Percentiles rank a stretch among this genome's conserved stretches.
These are phyloP conservation scores for Caranx melampygus DNA, from an alignment of 2,113 vertebrate species.

Conservation along the genomic window DNA sequence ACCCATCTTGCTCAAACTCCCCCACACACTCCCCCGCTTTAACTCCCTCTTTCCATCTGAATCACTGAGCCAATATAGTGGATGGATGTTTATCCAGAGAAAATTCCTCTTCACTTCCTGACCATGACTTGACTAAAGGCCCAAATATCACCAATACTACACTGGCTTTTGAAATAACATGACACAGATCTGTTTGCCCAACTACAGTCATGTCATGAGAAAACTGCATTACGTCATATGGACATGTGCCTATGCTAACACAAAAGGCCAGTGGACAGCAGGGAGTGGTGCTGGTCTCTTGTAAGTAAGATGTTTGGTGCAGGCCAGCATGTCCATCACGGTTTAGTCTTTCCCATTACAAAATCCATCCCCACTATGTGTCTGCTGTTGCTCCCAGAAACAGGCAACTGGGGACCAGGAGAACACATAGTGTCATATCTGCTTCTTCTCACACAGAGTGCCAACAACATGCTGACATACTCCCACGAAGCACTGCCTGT, in stretches of 20 bases:
- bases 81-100: constrained; percentile 45
- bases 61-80: constrained; percentile 54
- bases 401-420: constrained; percentile 36
- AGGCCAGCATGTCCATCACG: constrained; percentile 35
- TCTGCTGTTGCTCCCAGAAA: constrained; percentile 40
- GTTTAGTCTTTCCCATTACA: constrained; percentile 27
- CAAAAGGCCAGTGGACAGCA: constrained; percentile 46
- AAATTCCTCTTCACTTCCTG: constrained; percentile 41
- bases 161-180: constrained; percentile 39
- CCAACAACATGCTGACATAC: constrained; percentile 52
- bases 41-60: constrained; percentile 59
- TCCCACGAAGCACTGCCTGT: constrained; percentile 34
- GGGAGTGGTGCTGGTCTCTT: constrained; percentile 64
- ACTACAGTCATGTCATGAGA: constrained; percentile 47
- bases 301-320: constrained; percentile 48
- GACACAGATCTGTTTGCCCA: constrained; percentile 53
- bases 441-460: constrained; percentile 53
- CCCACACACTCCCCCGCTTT: constrained; percentile 42
- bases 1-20: constrained; percentile 66
- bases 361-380: constrained; percentile 10
- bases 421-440: constrained; percentile 56
- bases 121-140: constrained; percentile 38
- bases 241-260: constrained; percentile 60
- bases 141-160: constrained; percentile 62
- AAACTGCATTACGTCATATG: constrained; percentile 60